These are phyloP conservation scores for Myotis planiceps DNA, from an alignment of 2,797 vertebrate genomes.

Conservation along the genomic window DNA sequence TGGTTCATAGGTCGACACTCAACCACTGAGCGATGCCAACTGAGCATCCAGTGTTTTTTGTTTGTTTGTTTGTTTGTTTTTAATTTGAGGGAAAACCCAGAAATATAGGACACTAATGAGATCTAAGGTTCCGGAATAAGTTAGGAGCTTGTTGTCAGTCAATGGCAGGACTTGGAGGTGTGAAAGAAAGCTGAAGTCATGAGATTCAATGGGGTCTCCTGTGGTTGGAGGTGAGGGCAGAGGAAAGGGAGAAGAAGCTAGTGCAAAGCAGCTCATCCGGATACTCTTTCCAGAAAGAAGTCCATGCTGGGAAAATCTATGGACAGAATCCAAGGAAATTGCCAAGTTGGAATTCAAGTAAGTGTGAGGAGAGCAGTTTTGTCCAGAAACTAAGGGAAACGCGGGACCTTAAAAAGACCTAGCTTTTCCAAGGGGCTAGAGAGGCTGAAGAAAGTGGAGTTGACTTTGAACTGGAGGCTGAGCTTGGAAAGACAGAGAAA, in stretches of 20 bases:
- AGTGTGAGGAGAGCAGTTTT: background rate
- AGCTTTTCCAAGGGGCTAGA: background rate
- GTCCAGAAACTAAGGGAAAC: background rate
- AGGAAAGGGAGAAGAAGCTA: background rate
- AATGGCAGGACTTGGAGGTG: background rate
- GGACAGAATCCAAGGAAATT: constrained; percentile 10
- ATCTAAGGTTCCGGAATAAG: background rate
- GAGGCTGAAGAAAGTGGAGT: background rate
- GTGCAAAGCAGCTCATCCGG: background rate
- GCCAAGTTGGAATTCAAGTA: constrained; percentile 12
- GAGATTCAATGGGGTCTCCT: background rate
- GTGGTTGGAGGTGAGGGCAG: background rate
- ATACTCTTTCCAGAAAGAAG: constrained; percentile 21
- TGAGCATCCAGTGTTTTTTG: background rate
- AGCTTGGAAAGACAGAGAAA: background rate
- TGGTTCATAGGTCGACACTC: no score
- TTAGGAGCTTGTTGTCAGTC: background rate
- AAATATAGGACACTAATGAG: background rate
- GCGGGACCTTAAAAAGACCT: background rate
- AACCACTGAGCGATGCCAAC: no score
- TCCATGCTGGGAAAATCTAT: background rate
- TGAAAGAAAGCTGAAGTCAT: background rate
- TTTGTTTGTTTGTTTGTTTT: background rate
- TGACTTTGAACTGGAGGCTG: background rate
- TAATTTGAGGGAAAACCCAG: background rate